These are phyloP conservation scores for Podocnemis expansa DNA, from an alignment of 2,113 vertebrate genomes.

Conservation along the genomic window DNA sequence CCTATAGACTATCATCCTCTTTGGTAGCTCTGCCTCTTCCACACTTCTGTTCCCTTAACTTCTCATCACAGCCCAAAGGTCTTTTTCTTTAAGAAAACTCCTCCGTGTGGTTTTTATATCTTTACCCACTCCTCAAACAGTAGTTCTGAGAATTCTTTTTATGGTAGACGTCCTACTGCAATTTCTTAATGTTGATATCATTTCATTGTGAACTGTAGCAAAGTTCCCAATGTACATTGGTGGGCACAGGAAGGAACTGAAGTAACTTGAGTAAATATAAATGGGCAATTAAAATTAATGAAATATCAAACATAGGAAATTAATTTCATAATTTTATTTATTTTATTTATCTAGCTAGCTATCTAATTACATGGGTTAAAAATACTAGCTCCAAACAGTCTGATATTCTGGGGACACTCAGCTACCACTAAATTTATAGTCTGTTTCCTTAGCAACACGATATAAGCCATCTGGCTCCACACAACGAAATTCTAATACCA, in stretches of 20 bases:
- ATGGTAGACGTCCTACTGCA: background rate
- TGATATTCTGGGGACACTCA: slow-evolving; percentile 71
- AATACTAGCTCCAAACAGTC: slow-evolving; percentile 64
- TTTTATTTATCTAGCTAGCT: slow-evolving; percentile 26
- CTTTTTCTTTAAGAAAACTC: background rate
- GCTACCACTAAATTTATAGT: slow-evolving; percentile 72
- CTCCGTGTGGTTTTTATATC: background rate
- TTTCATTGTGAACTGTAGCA: slow-evolving; percentile 10
- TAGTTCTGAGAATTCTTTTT: background rate
- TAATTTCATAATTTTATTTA: slow-evolving; percentile 46
- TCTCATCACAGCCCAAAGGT: background rate
- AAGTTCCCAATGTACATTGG: background rate
- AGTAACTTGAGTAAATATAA: slow-evolving; percentile 44
- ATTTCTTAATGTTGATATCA: background rate
- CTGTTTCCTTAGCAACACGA: slow-evolving; percentile 74
- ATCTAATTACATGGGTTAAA: slow-evolving; percentile 59
- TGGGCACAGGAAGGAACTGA: slow-evolving; percentile 1
- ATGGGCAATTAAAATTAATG: slow-evolving; percentile 53
- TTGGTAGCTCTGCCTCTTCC: background rate
- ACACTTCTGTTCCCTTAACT: background rate
- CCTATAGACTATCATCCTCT: background rate
- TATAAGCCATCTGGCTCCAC: slow-evolving; percentile 68
- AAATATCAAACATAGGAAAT: slow-evolving; percentile 54
- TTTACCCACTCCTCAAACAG: background rate
- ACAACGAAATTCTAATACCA: slow-evolving; percentile 70